phyloP scores from a whole-genome alignment of 2,113 vertebrate genomes.

The Sisor rabdophorus region DNA sequence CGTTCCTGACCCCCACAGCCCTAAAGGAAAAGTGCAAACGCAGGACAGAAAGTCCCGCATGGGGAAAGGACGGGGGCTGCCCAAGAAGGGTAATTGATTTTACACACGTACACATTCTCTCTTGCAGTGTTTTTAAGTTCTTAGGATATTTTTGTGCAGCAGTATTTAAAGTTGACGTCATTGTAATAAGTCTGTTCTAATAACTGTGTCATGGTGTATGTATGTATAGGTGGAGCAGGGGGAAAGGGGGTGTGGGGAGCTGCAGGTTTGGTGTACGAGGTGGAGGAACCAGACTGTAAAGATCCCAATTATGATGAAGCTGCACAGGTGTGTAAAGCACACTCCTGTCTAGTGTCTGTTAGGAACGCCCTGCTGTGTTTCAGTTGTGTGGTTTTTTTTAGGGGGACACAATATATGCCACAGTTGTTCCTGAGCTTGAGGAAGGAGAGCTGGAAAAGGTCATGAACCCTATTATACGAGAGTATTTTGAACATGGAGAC shows the following conservation, averaged over 20 bases:
- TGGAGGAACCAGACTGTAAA: conserved; percentile 74
- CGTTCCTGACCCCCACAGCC: conserved; percentile 66
- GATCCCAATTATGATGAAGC: conserved; percentile 84
- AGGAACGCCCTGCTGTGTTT: neutral
- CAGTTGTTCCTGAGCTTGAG: conserved; percentile 77
- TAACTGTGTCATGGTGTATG: neutral
- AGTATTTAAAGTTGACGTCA: neutral
- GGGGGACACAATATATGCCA: conserved; percentile 81
- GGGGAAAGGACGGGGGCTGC: conserved; percentile 80
- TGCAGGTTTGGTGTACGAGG: conserved; percentile 80
- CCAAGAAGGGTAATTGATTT: conserved; percentile 75
- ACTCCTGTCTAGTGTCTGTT: neutral
- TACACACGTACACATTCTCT: neutral
- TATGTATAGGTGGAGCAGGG: conserved; percentile 74
- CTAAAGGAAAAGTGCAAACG: conserved; percentile 65
- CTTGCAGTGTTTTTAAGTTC: no score
- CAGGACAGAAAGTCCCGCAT: conserved; percentile 77
- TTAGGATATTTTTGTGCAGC: no score
- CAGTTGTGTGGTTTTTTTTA: conserved; percentile 40
- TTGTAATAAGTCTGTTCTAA: neutral
- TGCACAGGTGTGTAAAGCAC: conserved; percentile 69
- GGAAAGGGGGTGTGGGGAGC: conserved; percentile 87
- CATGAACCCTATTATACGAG: conserved; percentile 81
- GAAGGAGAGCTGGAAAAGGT: conserved; percentile 76
- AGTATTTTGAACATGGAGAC: conserved; percentile 85